Evolutionary conservation across 2,797 vertebrate species (phyloP).

Genomic region (Myotis findleyi): DNA sequence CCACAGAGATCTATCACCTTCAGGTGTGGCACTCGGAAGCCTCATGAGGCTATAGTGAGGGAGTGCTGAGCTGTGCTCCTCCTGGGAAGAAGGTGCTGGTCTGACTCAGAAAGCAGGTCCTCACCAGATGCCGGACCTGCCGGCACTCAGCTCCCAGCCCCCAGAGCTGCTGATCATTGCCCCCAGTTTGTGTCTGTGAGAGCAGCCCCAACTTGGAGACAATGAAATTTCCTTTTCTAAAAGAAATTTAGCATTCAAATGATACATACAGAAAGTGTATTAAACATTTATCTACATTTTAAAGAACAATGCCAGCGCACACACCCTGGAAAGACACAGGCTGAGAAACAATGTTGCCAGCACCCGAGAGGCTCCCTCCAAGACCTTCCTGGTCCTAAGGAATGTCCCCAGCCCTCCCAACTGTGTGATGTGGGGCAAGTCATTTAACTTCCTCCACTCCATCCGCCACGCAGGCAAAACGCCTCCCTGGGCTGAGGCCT

Average conservation of each 20-base stretch:
- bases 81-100: not conserved
- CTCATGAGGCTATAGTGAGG: not conserved
- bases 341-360: not conserved
- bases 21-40: not conserved
- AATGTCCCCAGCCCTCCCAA: accelerated
- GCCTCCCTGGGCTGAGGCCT: accelerated
- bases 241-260: not conserved
- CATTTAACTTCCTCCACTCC: not conserved
- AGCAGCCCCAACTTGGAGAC: not conserved
- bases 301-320: not conserved
- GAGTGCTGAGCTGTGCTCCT: not conserved
- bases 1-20: not conserved
- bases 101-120: not conserved
- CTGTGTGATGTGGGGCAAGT: not conserved
- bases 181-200: not conserved
- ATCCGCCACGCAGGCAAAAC: not conserved
- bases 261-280: not conserved
- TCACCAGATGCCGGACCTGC: accelerated
- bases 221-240: not conserved
- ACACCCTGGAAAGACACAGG: not conserved
- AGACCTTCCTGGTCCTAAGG: not conserved
- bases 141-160: not conserved
- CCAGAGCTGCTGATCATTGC: accelerated
- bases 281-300: not conserved
- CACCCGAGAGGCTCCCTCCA: not conserved